These are phyloP conservation scores for Andrena minutula DNA, from an alignment of 2,888 invertebrate genomes.

Conservation along the genomic window DNA sequence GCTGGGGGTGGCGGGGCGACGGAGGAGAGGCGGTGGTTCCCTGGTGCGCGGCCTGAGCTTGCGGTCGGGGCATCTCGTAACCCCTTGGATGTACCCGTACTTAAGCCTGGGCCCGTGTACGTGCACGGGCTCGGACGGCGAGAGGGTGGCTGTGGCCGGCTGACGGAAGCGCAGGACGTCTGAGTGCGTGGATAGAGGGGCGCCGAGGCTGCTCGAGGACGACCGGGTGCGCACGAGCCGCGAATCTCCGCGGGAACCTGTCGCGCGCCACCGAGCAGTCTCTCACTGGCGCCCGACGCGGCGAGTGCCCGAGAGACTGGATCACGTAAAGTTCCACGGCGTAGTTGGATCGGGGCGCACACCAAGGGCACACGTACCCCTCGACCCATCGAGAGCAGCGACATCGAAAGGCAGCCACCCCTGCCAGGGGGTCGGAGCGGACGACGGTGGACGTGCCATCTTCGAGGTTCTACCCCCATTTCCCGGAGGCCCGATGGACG, in stretches of 20 bases:
- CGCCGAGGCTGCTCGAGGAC: constrained; percentile 70
- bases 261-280: constrained; percentile 75
- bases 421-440: constrained; percentile 32
- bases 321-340: constrained; percentile 35
- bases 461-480: not conserved
- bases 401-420: not conserved
- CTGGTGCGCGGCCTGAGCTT: constrained; percentile 57
- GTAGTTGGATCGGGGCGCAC: constrained; percentile 16
- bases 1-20: constrained; percentile 21
- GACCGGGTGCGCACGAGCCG: constrained; percentile 66
- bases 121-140: not conserved
- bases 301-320: constrained; percentile 62
- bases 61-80: constrained; percentile 65
- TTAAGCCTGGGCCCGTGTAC: constrained; percentile 29
- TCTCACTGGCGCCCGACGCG: constrained; percentile 77
- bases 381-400: not conserved
- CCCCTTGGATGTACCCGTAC: constrained; percentile 46
- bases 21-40: constrained; percentile 28
- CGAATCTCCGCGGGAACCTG: constrained; percentile 68
- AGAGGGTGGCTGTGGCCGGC: constrained; percentile 30
- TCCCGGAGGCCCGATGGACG: constrained; percentile 26
- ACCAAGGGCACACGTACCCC: not conserved
- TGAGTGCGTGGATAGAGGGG: constrained; percentile 32
- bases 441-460: constrained; percentile 37
- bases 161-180: constrained; percentile 26